Evolutionary conservation across 2,888 invertebrate species (phyloP).

Genomic region (Mimumesa dahlbomi): DNA sequence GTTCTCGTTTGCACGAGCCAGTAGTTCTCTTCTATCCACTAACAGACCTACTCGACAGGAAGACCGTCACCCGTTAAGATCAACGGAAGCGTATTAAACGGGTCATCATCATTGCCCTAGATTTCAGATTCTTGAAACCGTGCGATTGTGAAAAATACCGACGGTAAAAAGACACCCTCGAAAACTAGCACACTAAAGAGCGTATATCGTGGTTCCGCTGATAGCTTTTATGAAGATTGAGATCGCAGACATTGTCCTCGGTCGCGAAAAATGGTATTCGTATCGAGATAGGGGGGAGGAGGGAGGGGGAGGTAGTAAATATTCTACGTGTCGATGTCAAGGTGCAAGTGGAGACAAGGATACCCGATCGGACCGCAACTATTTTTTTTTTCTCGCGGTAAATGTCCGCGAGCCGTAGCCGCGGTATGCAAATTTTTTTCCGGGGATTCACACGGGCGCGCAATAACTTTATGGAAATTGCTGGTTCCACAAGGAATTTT

Average conservation of each 20-base stretch:
- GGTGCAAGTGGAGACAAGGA: constrained; percentile 42
- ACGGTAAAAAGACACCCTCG: background rate
- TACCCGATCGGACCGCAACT: constrained; percentile 57
- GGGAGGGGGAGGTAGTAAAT: constrained; percentile 23
- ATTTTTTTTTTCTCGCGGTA: constrained; percentile 54
- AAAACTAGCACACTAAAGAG: background rate
- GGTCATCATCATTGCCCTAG: background rate
- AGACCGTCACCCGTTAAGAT: constrained; percentile 4
- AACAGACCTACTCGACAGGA: too few species aligned
- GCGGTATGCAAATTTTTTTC: constrained; percentile 64
- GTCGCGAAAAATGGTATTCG: background rate
- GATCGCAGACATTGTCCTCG: background rate
- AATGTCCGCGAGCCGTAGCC: constrained; percentile 16
- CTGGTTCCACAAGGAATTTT: constrained; percentile 48
- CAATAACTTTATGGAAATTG: constrained; percentile 69
- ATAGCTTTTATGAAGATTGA: constrained; percentile 10
- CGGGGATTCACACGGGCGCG: constrained; percentile 43
- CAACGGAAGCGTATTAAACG: constrained; percentile 1
- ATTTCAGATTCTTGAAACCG: background rate
- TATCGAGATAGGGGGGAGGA: background rate
- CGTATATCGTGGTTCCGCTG: background rate
- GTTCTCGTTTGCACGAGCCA: too few species aligned
- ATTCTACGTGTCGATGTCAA: constrained; percentile 21
- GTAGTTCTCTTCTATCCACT: too few species aligned
- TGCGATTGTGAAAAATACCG: too few species aligned